Conservation (phyloP, 2,888 invertebrate species). For the Troides oblongomaculatus region DNA sequence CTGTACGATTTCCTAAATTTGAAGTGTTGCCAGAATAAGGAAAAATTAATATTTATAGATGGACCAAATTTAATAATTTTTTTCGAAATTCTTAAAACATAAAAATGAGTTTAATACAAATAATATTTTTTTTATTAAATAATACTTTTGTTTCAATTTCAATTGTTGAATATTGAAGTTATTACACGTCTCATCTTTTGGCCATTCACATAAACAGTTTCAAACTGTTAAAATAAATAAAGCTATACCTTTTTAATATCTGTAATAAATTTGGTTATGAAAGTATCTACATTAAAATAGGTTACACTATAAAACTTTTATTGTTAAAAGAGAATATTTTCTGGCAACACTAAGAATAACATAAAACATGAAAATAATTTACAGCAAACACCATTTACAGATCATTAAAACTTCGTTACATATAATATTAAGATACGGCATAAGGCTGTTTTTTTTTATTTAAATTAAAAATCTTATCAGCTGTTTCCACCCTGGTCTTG, state of each 20-base stretch:
- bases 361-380: conserved; percentile 11
- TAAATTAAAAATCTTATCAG: not conserved
- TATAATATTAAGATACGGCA: not conserved
- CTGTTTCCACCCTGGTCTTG: no score
- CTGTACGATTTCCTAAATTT: conserved; percentile 1
- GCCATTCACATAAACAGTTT: no score
- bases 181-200: no score
- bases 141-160: no score
- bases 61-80: not conserved
- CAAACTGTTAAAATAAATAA: no score
- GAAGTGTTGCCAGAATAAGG: conserved; percentile 13
- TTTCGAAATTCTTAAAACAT: not conserved
- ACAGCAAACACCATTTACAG: not conserved
- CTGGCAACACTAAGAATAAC: conserved; percentile 19
- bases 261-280: no score
- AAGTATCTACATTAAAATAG: not conserved
- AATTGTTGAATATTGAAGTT: no score
- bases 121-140: no score
- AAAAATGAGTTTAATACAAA: no score
- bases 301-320: not conserved
- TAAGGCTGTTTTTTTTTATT: conserved; percentile 5
- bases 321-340: not conserved
- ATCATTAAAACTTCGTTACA: conserved; percentile 1
- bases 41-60: not conserved
- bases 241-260: no score